Percentiles rank a stretch among this genome's conserved stretches.
phyloP scores from a whole-genome alignment of 2,113 vertebrate species.

The Ptilonorhynchus violaceus region DNA sequence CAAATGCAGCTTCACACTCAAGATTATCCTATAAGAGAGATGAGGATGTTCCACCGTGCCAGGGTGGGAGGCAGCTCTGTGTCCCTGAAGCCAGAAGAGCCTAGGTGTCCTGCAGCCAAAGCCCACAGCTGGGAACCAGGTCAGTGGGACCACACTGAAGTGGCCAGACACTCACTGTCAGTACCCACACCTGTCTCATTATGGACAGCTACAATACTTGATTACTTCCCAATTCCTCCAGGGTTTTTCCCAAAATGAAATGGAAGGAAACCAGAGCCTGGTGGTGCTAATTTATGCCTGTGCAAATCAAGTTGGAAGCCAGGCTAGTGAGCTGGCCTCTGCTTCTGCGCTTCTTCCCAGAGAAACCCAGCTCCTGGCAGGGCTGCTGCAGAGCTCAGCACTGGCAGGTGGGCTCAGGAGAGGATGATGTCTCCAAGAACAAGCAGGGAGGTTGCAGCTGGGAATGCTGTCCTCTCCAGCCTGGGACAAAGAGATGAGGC shows the following conservation, averaged over 20 bases:
- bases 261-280: neutral
- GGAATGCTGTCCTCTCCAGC: neutral
- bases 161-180: neutral
- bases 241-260: neutral
- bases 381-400: neutral
- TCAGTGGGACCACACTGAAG: accelerated
- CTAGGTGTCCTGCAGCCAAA: neutral
- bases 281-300: neutral
- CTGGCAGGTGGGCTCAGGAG: neutral
- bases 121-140: accelerated
- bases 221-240: neutral
- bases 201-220: neutral
- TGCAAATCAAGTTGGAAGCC: neutral
- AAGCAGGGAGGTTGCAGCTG: neutral
- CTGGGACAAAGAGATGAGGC: neutral
- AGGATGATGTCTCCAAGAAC: neutral
- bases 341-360: accelerated
- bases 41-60: neutral
- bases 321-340: neutral
- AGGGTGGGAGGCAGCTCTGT: neutral
- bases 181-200: neutral
- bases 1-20: neutral
- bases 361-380: neutral
- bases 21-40: neutral
- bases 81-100: neutral